phyloP scores from a whole-genome alignment of 2,113 vertebrate species.

The Spermophilus dauricus region DNA sequence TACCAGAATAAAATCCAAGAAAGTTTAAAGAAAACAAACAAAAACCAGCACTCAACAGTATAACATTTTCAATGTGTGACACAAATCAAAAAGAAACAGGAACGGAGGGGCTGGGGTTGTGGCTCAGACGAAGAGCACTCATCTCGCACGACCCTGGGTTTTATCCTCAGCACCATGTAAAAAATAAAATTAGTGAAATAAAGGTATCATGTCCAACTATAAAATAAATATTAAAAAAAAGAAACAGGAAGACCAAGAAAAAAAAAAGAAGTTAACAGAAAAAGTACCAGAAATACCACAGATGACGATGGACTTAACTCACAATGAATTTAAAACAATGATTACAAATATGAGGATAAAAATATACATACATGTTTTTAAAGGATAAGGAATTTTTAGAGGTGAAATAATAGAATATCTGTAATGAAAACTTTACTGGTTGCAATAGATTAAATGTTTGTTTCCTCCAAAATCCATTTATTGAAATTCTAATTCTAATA shows the following conservation, averaged over 20 bases:
- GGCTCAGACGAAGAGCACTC: no score
- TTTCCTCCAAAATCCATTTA: neutral
- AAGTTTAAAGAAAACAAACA: neutral
- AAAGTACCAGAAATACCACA: constrained; percentile 8
- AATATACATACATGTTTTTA: neutral
- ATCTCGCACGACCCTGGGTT: no score
- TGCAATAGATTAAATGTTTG: neutral
- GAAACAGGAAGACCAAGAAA: neutral
- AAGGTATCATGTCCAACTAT: no score
- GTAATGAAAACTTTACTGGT: neutral
- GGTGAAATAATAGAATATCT: neutral
- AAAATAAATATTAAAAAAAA: neutral
- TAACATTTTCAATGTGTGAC: neutral
- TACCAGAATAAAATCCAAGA: neutral
- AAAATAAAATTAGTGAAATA: no score
- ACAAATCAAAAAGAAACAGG: neutral
- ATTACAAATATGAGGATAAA: neutral
- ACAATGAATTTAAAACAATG: neutral
- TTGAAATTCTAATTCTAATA: neutral
- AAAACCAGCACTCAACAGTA: neutral
- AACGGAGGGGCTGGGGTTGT: no score
- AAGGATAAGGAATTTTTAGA: neutral
- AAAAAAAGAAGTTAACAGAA: neutral
- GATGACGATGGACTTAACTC: neutral
- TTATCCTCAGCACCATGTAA: no score